Evolutionary conservation across 2,113 vertebrate genomes (phyloP).

Genomic region (Dunckerocampus dactyliophorus): DNA sequence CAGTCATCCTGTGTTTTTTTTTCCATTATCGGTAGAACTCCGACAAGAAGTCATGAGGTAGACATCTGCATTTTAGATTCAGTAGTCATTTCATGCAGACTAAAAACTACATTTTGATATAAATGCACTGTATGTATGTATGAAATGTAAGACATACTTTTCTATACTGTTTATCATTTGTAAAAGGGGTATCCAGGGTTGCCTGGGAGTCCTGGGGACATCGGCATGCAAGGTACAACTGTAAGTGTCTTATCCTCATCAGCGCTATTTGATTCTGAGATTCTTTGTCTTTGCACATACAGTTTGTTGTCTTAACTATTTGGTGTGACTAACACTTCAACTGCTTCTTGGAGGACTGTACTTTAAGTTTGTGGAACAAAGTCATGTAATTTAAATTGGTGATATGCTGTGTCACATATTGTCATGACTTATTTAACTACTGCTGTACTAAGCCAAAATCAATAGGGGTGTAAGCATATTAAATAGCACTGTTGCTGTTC

Average conservation of each 20-base stretch:
- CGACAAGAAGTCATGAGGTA: no score
- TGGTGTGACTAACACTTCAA: no score
- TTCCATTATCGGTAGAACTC: no score
- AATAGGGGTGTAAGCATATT: no score
- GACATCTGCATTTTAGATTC: neutral
- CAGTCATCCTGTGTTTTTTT: no score
- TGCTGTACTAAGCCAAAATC: no score
- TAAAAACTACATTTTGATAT: neutral
- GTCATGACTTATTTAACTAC: no score
- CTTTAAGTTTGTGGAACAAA: no score
- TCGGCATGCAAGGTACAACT: slow-evolving; percentile 81
- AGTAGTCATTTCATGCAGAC: neutral
- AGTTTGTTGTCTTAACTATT: neutral
- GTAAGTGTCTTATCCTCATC: slow-evolving; percentile 74
- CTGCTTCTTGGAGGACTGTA: no score
- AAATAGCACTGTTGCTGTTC: no score
- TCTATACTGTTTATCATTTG: slow-evolving; percentile 21
- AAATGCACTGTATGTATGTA: neutral
- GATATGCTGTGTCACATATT: slow-evolving; percentile 1
- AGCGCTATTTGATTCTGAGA: neutral
- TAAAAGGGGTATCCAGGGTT: slow-evolving; percentile 87
- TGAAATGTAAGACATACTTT: neutral
- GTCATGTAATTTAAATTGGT: neutral
- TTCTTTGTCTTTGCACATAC: neutral
- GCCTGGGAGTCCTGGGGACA: slow-evolving; percentile 81